Conservation (phyloP, 2,113 vertebrate species). For the Myrmophylax atrothorax region DNA sequence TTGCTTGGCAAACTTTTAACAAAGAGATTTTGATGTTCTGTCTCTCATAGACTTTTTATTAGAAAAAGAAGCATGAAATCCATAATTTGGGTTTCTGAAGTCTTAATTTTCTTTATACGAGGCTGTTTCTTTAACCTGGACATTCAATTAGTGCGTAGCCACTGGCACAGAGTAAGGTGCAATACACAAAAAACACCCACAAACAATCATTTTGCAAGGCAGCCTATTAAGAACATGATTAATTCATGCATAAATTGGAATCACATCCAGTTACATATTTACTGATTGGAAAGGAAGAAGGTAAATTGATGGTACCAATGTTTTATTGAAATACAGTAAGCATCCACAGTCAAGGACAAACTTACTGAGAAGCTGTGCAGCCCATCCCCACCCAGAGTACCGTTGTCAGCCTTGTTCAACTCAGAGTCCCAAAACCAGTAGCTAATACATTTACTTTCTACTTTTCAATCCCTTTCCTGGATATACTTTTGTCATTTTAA, state of each 20-base stretch:
- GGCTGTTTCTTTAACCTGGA: not conserved
- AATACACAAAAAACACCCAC: not conserved
- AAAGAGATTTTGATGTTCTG: not conserved
- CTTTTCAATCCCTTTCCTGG: not conserved
- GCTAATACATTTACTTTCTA: not conserved
- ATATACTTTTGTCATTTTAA: not conserved
- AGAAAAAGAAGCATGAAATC: not conserved
- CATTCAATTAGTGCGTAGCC: not conserved
- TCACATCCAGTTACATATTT: not conserved
- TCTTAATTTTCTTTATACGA: not conserved
- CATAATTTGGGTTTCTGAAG: not conserved
- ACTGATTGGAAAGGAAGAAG: not conserved
- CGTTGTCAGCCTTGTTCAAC: not conserved
- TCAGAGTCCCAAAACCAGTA: not conserved
- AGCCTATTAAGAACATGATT: not conserved
- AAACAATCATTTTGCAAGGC: not conserved
- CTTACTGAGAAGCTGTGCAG: not conserved
- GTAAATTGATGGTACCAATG: not conserved
- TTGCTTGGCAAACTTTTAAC: not conserved
- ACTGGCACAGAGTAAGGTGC: not conserved
- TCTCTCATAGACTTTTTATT: not conserved
- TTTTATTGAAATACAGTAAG: not conserved
- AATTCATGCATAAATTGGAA: not conserved
- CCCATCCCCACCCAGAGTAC: not conserved
- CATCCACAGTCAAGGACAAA: not conserved